phyloP scores from a whole-genome alignment of 2,113 vertebrate species.

The Caranx ignobilis region DNA sequence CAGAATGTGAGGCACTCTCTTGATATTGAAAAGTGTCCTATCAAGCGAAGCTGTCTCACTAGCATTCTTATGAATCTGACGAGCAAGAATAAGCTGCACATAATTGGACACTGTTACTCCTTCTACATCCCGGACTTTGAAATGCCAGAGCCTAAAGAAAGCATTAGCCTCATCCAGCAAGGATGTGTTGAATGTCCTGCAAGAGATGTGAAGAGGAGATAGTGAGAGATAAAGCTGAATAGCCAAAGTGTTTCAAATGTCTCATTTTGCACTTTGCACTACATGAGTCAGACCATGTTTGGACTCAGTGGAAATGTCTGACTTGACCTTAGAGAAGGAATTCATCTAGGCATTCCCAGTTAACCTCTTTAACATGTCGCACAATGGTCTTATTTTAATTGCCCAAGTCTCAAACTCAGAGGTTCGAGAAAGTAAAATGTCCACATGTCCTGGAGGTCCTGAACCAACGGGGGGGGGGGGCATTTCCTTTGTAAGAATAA shows the following conservation, averaged over 20 bases:
- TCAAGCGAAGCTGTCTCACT: constrained; percentile 67
- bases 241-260: constrained; percentile 75
- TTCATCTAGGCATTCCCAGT: constrained; percentile 61
- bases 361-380: constrained; percentile 66
- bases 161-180: constrained; percentile 69
- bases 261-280: constrained; percentile 73
- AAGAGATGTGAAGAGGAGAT: constrained; percentile 76
- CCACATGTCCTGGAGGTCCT: constrained; percentile 53
- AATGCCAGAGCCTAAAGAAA: constrained; percentile 78
- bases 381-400: constrained; percentile 75
- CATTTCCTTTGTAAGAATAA: not conserved
- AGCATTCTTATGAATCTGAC: constrained; percentile 69
- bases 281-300: constrained; percentile 76
- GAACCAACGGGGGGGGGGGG: not conserved
- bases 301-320: constrained; percentile 66
- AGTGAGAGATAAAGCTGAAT: constrained; percentile 74
- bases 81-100: constrained; percentile 66
- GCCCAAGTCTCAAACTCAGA: constrained; percentile 48
- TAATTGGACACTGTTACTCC: constrained; percentile 76
- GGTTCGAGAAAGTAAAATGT: constrained; percentile 51
- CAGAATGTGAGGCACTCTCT: constrained; percentile 66
- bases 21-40: constrained; percentile 70
- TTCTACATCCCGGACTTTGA: constrained; percentile 59
- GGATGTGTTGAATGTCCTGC: constrained; percentile 71
- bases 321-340: constrained; percentile 75